These are phyloP conservation scores for Hylia prasina DNA, from an alignment of 2,113 vertebrate species.

Conservation along the genomic window DNA sequence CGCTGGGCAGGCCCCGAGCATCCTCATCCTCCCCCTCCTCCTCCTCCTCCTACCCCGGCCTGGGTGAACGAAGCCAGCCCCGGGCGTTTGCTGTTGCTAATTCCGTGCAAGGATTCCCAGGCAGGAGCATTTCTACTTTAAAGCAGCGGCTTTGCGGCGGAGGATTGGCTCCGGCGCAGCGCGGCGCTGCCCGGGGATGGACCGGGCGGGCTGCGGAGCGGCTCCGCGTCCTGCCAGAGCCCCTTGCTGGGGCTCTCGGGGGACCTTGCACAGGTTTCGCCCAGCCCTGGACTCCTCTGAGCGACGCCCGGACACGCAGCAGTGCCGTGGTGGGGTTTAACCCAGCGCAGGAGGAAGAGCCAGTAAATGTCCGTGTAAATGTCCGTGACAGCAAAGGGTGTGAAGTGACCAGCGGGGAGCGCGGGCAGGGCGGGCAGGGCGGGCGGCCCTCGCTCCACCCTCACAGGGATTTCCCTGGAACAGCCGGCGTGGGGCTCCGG, in stretches of 20 bases:
- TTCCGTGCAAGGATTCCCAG: not conserved
- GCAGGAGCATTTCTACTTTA: not conserved
- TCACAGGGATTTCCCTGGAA: not conserved
- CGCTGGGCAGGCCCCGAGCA: fast-evolving
- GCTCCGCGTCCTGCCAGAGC: fast-evolving
- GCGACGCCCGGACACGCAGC: not conserved
- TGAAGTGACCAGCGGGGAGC: not conserved
- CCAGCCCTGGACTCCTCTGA: not conserved
- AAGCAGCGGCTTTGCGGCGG: not conserved
- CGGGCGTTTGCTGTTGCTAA: not conserved
- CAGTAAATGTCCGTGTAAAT: not conserved
- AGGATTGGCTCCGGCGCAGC: fast-evolving
- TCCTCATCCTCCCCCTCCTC: not conserved
- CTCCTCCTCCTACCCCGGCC: not conserved
- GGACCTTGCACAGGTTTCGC: not conserved
- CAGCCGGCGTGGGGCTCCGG: too few species aligned
- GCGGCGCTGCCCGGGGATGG: not conserved
- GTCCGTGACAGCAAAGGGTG: not conserved
- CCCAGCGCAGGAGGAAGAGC: not conserved
- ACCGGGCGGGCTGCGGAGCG: not conserved
- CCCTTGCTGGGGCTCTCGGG: not conserved
- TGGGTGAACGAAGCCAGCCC: not conserved
- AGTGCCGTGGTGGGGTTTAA: not conserved
- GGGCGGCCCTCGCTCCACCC: not conserved
- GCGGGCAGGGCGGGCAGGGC: not conserved